phyloP scores from a whole-genome alignment of 2,888 invertebrate species.

The Balanococcus diminutus region DNA sequence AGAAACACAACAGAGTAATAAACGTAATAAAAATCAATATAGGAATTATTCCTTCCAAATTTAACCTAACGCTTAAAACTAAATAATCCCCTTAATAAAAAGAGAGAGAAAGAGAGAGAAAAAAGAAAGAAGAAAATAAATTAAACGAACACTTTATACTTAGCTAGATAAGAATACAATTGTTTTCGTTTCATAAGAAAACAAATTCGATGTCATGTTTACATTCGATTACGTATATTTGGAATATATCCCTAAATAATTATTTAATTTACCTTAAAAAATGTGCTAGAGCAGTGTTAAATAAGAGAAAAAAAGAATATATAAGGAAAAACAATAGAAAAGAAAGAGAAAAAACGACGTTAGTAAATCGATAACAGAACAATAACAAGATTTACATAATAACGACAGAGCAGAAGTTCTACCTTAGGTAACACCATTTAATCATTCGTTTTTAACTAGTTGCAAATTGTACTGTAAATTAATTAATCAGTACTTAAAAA shows the following conservation, averaged over 20 bases:
- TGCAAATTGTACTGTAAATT: slow-evolving; percentile 43
- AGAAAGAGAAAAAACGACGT: slow-evolving; percentile 5
- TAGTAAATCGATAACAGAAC: slow-evolving; percentile 38
- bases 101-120: no score
- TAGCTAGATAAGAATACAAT: not conserved
- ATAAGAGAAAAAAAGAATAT: not conserved
- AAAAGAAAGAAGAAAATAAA: slow-evolving; percentile 7
- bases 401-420: slow-evolving; percentile 19
- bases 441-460: not conserved
- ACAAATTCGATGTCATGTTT: slow-evolving; percentile 30
- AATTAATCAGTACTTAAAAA: slow-evolving; percentile 19
- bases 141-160: slow-evolving; percentile 37
- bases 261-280: slow-evolving; percentile 8
- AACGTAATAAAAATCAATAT: slow-evolving; percentile 24
- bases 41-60: not conserved
- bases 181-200: not conserved
- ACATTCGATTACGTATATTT: slow-evolving; percentile 30
- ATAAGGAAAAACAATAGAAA: not conserved
- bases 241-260: slow-evolving; percentile 22
- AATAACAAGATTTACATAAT: slow-evolving; percentile 38
- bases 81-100: not conserved
- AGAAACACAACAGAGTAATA: slow-evolving; percentile 29
- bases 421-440: slow-evolving; percentile 33
- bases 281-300: slow-evolving; percentile 23
- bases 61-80: not conserved